Conservation (phyloP, 2,113 vertebrate genomes). For the Equus quagga region DNA sequence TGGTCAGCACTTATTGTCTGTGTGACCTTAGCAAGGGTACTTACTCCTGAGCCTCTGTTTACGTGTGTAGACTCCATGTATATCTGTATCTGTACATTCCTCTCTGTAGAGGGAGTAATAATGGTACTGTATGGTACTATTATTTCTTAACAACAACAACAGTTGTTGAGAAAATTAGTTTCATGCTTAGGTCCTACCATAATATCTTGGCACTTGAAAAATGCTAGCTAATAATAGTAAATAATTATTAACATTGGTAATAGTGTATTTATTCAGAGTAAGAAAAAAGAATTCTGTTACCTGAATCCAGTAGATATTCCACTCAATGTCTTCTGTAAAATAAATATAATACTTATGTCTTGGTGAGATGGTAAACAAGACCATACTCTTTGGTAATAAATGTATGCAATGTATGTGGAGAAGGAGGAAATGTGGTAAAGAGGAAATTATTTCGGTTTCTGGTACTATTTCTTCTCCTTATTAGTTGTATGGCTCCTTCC, state of each 20-base stretch:
- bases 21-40: background rate
- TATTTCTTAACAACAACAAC: too few relatives aligned
- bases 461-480: background rate
- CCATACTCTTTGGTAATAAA: slow-evolving; percentile 20
- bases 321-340: slow-evolving; percentile 31
- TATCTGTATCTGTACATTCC: background rate
- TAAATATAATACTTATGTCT: background rate
- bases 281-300: background rate
- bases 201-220: slow-evolving; percentile 6
- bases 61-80: too few relatives aligned
- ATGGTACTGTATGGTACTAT: background rate
- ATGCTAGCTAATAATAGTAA: background rate
- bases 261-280: background rate
- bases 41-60: background rate
- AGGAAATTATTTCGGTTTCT: slow-evolving; percentile 55
- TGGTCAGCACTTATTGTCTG: background rate
- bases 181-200: background rate
- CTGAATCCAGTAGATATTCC: background rate
- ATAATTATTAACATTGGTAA: background rate
- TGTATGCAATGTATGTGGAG: background rate
- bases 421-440: background rate
- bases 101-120: background rate
- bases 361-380: background rate
- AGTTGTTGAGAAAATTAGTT: background rate
- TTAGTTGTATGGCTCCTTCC: background rate